Conservation (phyloP, 2,888 invertebrate genomes). For the Folsomia manolachei region DNA sequence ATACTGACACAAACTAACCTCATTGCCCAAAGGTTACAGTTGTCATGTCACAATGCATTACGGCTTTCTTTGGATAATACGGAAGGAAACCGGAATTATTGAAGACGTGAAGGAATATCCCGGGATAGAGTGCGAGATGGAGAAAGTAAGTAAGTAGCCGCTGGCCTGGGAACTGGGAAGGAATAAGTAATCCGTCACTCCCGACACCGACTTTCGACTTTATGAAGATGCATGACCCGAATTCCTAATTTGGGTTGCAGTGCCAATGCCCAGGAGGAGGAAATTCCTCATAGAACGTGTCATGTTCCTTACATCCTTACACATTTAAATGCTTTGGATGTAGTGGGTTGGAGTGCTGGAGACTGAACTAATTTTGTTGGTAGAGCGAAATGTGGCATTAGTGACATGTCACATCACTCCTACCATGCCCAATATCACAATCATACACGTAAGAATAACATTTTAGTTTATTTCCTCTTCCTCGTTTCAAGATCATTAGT, state of each 20-base stretch:
- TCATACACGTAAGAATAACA: no score
- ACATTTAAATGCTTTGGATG: no score
- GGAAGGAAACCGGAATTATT: no score
- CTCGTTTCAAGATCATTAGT: neutral
- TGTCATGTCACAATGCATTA: neutral
- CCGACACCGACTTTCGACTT: neutral
- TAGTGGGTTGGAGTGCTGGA: no score
- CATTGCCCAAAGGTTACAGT: neutral
- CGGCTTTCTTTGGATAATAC: neutral
- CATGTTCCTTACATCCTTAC: no score
- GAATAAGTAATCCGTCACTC: neutral
- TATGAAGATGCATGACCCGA: neutral
- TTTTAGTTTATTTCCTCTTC: neutral
- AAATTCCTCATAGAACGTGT: neutral
- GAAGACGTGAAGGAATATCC: neutral
- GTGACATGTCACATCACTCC: neutral
- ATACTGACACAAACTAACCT: neutral
- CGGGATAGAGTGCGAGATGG: neutral
- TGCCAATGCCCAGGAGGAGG: neutral
- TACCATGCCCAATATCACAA: no score
- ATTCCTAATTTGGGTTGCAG: neutral
- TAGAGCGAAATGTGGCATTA: neutral
- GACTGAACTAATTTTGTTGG: neutral
- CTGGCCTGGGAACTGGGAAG: neutral
- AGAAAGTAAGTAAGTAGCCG: neutral